Evolutionary conservation across 2,888 invertebrate species (phyloP), one percentile per base, ranked within the genome.

Genomic region (Mantis religiosa): DNA sequence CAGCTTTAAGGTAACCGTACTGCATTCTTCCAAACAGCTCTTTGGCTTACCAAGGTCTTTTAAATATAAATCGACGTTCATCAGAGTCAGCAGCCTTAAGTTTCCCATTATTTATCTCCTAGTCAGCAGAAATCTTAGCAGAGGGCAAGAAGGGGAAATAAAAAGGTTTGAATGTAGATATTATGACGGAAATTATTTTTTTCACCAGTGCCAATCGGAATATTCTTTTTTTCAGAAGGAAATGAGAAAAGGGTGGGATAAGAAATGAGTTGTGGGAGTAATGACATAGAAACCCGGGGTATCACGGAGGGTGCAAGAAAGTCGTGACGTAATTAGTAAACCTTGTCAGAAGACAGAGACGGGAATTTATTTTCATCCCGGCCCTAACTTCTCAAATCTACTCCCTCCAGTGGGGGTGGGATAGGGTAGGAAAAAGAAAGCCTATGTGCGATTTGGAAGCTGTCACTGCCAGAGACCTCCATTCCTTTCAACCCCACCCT

Each of bases 181-280:
- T 90, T 90, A 90, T 83, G 89, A 89, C 89, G 84, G 90, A 87
- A 90, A 89, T 90, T 90, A 90, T 87, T 89, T 89, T 89, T 89
- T 83, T 83, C 82, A 83, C 54, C 54, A 87, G 83, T 90, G 89
- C 89, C 89, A 90, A 90, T 90, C 89, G 89, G 85, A 85, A 54
- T 27, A 41, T 87, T 88, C 30, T 83, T 82, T 88, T 90, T 89
- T 83, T 88, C 54, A 30, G 84, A 85, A 89, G 90, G 90, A 90
- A 90, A 89, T 90, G 89, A 89, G 88, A 88, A 89, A 87, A 87
- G 82, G 86, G 89, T 82, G 82, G 88, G 84, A 88, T 87, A 71
- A 88, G 84, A 82, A 85, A 89, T 89, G 89, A 84, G 83, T 87
- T 89, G 88, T 85, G 85, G 84, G 89, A 41, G 87, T 89, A 89